phyloP scores from a whole-genome alignment of 23 tunicate genomes.

The Ascidia mentula region DNA sequence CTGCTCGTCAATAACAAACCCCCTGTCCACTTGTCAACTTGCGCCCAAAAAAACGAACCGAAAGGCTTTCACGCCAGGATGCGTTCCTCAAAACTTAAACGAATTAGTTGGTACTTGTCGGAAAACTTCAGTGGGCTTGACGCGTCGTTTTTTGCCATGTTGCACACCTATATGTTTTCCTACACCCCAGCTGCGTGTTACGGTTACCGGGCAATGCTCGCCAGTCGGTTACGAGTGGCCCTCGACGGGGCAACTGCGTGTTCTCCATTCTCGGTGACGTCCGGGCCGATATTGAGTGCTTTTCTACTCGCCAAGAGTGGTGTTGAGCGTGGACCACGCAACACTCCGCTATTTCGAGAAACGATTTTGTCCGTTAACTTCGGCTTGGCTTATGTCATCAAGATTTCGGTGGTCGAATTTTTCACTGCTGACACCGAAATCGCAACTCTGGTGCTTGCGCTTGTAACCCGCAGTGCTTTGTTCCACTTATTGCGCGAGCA shows the following conservation, averaged over 20 bases:
- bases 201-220: neutral
- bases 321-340: neutral
- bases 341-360: neutral
- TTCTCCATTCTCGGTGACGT: conserved; percentile 9
- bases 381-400: no score
- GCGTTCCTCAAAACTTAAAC: neutral
- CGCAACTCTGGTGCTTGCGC: neutral
- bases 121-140: neutral
- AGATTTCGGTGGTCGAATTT: no score
- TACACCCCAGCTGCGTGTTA: neutral
- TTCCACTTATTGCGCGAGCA: neutral
- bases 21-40: neutral
- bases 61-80: neutral
- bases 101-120: neutral
- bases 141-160: neutral
- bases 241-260: conserved; percentile 4
- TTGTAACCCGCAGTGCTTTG: neutral
- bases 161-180: neutral
- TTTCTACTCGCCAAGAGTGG: neutral
- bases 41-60: neutral
- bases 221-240: conserved; percentile 1
- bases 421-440: neutral
- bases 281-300: neutral
- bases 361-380: no score
- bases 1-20: neutral